Percentiles rank a stretch among this genome's conserved stretches.
These are phyloP conservation scores for Micropoecilia bifurca DNA, from an alignment of 2,797 vertebrate genomes.

Conservation along the genomic window DNA sequence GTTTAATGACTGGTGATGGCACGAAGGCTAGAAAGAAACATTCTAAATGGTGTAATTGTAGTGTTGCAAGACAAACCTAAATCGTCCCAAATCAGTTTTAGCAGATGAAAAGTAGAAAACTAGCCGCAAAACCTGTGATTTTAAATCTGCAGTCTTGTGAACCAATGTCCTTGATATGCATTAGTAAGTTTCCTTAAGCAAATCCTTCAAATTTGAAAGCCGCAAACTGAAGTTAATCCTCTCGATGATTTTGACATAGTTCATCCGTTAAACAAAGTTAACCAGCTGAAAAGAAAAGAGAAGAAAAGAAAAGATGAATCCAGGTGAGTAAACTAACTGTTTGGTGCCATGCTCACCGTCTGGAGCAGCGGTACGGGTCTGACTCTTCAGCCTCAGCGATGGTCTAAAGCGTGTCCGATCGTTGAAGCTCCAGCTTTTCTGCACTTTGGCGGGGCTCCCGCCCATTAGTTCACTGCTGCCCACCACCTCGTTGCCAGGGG, in stretches of 20 bases:
- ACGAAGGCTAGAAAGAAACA: neutral
- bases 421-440: conserved; percentile 99
- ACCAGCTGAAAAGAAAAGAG: neutral
- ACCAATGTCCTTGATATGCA: neutral
- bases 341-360: conserved; percentile 84
- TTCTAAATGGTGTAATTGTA: neutral
- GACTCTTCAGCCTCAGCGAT: conserved; percentile 94
- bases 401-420: conserved; percentile 96
- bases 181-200: neutral
- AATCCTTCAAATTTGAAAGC: neutral
- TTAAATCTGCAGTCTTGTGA: neutral
- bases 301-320: neutral
- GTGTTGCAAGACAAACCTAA: neutral
- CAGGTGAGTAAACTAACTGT: neutral
- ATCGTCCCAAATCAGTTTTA: neutral
- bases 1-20: neutral
- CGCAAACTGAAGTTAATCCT: neutral
- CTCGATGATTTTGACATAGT: neutral
- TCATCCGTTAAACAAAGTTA: neutral
- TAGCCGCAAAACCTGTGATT: neutral
- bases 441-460: conserved; percentile 94
- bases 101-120: neutral
- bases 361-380: conserved; percentile 85
- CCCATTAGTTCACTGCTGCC: conserved; percentile 77
- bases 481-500: conserved; percentile 85